Evolutionary conservation across 2,113 vertebrate genomes (phyloP).

Genomic region (Enhydra lutris): DNA sequence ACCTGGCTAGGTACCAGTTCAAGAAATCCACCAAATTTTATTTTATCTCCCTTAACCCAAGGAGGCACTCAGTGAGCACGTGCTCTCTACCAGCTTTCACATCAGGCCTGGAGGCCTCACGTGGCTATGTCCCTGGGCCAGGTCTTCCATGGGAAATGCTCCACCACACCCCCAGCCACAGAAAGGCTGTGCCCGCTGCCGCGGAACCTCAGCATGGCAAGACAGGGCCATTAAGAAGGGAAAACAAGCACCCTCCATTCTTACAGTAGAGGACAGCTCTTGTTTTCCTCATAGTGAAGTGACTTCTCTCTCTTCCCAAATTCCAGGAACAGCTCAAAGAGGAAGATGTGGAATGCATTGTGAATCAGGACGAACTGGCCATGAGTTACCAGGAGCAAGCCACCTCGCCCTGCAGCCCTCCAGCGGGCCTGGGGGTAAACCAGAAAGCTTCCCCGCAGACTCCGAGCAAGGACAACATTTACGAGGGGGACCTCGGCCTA

Average conservation of each 20-base stretch:
- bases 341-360: constrained; percentile 79
- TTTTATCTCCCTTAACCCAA: neutral
- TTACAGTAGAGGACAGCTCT: neutral
- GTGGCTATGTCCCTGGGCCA: neutral
- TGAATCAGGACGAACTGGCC: constrained; percentile 81
- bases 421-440: neutral
- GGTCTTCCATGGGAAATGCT: neutral
- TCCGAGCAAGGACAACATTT: constrained; percentile 78
- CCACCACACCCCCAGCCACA: too few species aligned
- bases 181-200: neutral
- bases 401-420: constrained; percentile 23
- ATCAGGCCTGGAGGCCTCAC: neutral
- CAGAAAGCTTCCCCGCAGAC: constrained; percentile 38
- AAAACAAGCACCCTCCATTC: neutral
- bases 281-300: neutral
- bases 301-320: constrained; percentile 1
- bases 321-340: constrained; percentile 81
- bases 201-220: neutral
- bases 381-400: constrained; percentile 68
- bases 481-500: constrained; percentile 84
- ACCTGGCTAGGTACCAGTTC: neutral
- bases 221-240: neutral
- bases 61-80: neutral
- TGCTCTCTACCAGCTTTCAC: neutral
- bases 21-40: neutral